A percentile compares a stretch with the other conserved stretches of the same genome.
Evolutionary conservation across 2,888 invertebrate genomes (phyloP).

Genomic region (Tetrapedia diversipes): DNA sequence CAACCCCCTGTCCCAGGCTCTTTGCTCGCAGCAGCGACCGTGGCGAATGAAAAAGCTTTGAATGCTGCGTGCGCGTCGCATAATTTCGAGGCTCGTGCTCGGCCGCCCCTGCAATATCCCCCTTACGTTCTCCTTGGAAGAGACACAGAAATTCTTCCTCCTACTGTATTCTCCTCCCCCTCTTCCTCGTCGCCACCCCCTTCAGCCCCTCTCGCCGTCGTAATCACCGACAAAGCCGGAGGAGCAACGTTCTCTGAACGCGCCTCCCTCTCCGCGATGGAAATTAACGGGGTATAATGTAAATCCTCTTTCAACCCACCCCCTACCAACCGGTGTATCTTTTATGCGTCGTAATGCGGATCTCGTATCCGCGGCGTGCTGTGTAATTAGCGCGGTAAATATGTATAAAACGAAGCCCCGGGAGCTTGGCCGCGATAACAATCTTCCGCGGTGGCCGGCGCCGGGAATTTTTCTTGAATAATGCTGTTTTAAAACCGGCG

Average conservation of each 20-base stretch:
- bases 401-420: constrained; percentile 33
- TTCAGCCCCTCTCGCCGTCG: background rate
- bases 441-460: constrained; percentile 11
- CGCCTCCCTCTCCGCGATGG: constrained; percentile 14
- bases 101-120: constrained; percentile 15
- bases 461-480: constrained; percentile 19
- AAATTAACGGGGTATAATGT: constrained; percentile 41
- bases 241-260: background rate
- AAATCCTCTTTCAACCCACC: constrained; percentile 23
- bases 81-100: constrained; percentile 37
- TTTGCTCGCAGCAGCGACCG: background rate
- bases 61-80: constrained; percentile 23
- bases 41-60: constrained; percentile 36
- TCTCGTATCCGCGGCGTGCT: constrained; percentile 23
- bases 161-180: too few relatives aligned
- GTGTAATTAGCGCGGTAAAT: constrained; percentile 46
- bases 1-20: background rate
- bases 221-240: constrained; percentile 25
- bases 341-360: constrained; percentile 25
- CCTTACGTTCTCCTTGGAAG: constrained; percentile 7
- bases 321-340: background rate
- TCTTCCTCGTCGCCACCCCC: background rate
- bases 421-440: constrained; percentile 21
- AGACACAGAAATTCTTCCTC: background rate
- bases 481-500: constrained; percentile 5